phyloP scores from a whole-genome alignment of 2,113 vertebrate genomes.

The Rhinolophus sinicus region DNA sequence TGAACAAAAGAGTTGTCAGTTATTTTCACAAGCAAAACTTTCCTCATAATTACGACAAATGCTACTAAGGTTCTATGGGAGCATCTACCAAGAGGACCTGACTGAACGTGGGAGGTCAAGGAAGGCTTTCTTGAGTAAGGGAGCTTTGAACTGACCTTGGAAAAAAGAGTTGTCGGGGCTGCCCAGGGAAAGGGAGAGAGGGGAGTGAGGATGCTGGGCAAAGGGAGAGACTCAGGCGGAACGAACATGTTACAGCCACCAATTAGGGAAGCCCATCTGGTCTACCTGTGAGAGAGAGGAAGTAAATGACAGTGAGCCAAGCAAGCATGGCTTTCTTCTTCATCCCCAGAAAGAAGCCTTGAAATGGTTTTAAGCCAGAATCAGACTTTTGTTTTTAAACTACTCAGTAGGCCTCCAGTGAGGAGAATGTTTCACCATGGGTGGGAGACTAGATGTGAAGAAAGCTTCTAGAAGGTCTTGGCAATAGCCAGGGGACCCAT shows the following conservation, averaged over 20 bases:
- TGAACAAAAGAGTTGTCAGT: not conserved
- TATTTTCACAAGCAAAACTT: not conserved
- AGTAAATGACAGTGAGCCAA: not conserved
- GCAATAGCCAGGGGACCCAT: no score
- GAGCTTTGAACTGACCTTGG: not conserved
- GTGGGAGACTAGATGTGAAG: not conserved
- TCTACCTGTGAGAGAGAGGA: not conserved
- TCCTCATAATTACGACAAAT: not conserved
- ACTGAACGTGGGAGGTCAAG: not conserved
- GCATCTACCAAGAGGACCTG: not conserved
- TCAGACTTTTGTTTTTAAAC: not conserved
- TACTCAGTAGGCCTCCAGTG: not conserved
- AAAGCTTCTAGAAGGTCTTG: not conserved
- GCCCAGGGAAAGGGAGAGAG: not conserved
- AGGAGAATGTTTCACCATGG: not conserved
- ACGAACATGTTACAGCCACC: not conserved
- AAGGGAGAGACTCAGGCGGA: not conserved
- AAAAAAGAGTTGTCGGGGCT: not conserved
- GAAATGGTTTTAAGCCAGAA: not conserved
- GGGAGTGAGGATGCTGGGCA: rapidly evolving
- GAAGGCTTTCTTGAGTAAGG: not conserved
- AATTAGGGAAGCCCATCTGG: not conserved
- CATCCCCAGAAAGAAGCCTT: not conserved
- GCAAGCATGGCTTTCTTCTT: not conserved
- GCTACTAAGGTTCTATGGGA: not conserved